Evolutionary conservation across 2,113 vertebrate genomes (phyloP).

Genomic region (Hemiprocne comata): DNA sequence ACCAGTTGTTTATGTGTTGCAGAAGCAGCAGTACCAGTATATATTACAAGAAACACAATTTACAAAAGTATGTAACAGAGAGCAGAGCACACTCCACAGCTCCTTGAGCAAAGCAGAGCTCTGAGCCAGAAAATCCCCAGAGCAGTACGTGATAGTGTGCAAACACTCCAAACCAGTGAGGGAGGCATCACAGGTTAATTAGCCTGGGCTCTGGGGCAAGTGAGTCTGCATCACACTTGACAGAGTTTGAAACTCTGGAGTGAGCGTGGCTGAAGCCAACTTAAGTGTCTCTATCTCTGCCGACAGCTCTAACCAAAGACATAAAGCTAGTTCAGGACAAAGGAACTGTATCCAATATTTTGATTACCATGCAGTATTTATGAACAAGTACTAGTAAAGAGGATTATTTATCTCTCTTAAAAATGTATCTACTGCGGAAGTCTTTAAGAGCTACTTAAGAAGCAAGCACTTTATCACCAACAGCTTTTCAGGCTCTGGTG

Average conservation of each 20-base stretch:
- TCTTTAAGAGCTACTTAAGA: neutral
- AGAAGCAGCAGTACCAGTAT: neutral
- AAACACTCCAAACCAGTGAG: neutral
- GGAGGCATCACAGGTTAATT: neutral
- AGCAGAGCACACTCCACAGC: neutral
- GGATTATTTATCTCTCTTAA: neutral
- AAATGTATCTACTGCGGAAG: neutral
- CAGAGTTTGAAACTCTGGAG: neutral
- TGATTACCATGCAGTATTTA: neutral
- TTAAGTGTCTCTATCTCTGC: neutral
- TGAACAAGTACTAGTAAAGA: neutral
- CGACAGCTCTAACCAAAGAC: neutral
- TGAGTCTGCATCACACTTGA: fast-evolving
- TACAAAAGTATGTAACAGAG: neutral
- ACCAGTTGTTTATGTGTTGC: neutral
- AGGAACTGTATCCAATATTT: neutral
- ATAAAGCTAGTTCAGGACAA: neutral
- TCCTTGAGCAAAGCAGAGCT: neutral
- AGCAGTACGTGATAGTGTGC: neutral
- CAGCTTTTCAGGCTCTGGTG: neutral
- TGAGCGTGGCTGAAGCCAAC: neutral
- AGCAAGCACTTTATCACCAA: neutral
- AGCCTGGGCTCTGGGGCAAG: neutral
- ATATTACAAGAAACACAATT: neutral
- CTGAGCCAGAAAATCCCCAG: neutral